Base-by-base conservation (phyloP, 2,113 vertebrate species). In the Odontophorus gujanensis region DNA sequence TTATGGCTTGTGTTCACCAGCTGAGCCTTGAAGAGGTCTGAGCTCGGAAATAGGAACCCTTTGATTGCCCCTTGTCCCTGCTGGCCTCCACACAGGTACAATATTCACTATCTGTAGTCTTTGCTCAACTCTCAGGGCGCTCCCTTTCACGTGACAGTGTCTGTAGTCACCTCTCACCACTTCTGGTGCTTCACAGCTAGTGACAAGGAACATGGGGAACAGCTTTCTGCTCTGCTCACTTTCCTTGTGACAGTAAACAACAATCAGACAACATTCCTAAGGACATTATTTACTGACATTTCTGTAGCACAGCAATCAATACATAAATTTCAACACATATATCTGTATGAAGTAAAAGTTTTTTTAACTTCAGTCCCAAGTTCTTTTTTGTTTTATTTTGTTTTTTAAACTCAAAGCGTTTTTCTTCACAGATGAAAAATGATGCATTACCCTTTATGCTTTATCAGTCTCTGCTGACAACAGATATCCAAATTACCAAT, bases 341-440 rank as follows among this genome's bases (percentile, higher is more conserved):
- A 53, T 13, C 7, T 22, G 11, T 11, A 65, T 53, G 22, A 51
- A 79, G 17, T 47, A 40, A 40, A 40, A 40, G n/a, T 11, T 40
- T 13, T 40, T 40, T 40, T 40, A 6, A 43, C 40, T 65, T 87
- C 13, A 61, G 42, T 73, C 4, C 30, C 16, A 26, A 55, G 20
- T 5, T 63, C 7, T 8, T 18, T 18, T 45, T 43, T 66, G 22
- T 53, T 51, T 55, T 38, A 30, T 34, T 30, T n/a, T 1, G 19
- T 25, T 50, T 36, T 40, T n/a, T 2, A 42, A 67, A 6, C 0
- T 4, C 8, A 4, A 48, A 78, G 7, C 6, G 1, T 5, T 2
- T 58, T 6, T 21, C 38, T 89, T 77, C 40, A 55, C 59, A 36
- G 74, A 72, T 15, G 7, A 38, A 67, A 77, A 22, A 24, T 0